Base-by-base conservation (phyloP, 2,888 invertebrate genomes). In the Lithophane socia region DNA sequence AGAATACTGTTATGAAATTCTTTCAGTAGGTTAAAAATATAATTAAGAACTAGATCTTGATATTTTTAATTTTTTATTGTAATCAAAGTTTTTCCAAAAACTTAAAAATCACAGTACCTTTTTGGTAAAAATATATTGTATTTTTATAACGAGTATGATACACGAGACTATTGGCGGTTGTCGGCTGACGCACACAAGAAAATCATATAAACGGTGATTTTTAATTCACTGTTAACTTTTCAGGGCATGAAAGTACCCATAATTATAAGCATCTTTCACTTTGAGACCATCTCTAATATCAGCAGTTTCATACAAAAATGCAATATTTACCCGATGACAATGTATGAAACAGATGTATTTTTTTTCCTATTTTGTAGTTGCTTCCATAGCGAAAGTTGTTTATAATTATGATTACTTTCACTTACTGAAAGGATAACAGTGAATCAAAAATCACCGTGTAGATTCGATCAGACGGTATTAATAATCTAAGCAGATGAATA, bases 401-500 rank as follows among this genome's bases (percentile, higher is more conserved):
- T 29, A 29, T 29, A 29, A 29, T 29, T 1, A 29, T 29, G 29
- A 29, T 29, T 29, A 1, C 1, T 29, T 29, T 29, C 29, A 29
- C 29, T 1, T 29, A 29, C 29, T 29, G 29, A 29, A 29, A 29
- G 29, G 29, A 29, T 29, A n/a, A n/a, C n/a, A n/a, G n/a, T n/a
- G n/a, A n/a, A n/a, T n/a, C n/a, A n/a, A n/a, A n/a, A n/a, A n/a
- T n/a, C n/a, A n/a, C n/a, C n/a, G n/a, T 73, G 71, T 74, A 29
- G 16, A 65, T 64, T 54, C 12, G 58, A 66, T 66, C 63, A 66
- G 44, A 63, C 56, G n/a, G 77, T 63, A 68, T 68, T 73, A 80
- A 83, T 75, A 65, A 83, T 56, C 13, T 74, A 69, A 73, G 64
- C 60, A 70, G 47, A 70, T 79, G 79, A 73, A 52, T 68, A 29